Percentiles rank a stretch among this genome's conserved stretches.
Evolutionary conservation across 2,888 invertebrate genomes (phyloP).

Genomic region (Eristalis tenax): DNA sequence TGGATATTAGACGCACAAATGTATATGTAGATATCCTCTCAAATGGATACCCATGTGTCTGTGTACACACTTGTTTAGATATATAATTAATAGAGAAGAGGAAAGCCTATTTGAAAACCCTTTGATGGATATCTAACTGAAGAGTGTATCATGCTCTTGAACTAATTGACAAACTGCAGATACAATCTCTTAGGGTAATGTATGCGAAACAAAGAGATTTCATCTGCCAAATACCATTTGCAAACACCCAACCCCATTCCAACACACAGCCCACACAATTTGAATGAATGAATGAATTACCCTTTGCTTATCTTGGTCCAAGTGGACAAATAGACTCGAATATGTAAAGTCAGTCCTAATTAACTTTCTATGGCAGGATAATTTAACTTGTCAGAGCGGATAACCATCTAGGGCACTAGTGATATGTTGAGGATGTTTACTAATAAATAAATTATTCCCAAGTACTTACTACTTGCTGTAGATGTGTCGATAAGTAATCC

Average conservation of each 20-base stretch:
- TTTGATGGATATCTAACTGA: conserved; percentile 33
- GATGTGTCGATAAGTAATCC: conserved; percentile 77
- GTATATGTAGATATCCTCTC: not conserved
- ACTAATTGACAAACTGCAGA: conserved; percentile 62
- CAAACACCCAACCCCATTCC: not conserved
- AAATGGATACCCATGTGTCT: not conserved
- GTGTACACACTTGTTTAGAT: not conserved
- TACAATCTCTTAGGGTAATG: conserved; percentile 32
- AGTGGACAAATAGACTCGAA: not conserved
- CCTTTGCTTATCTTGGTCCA: conserved; percentile 8
- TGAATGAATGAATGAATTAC: conserved; percentile 26
- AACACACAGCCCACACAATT: conserved; percentile 9
- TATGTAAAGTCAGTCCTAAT: conserved; percentile 17
- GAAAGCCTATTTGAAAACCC: conserved; percentile 21
- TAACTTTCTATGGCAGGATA: not conserved
- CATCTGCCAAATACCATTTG: conserved; percentile 10
- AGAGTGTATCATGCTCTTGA: conserved; percentile 35
- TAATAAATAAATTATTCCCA: conserved; percentile 1
- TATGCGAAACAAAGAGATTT: conserved; percentile 15
- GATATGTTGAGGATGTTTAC: not conserved
- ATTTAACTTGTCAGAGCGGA: not conserved
- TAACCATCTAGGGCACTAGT: not conserved
- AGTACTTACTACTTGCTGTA: conserved; percentile 73
- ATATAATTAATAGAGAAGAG: not conserved
- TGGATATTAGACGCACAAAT: conserved; percentile 4